Percentiles rank a stretch among this genome's conserved stretches.
Conservation (phyloP, 2,888 invertebrate species). For the Lycocerus yunnanus region DNA sequence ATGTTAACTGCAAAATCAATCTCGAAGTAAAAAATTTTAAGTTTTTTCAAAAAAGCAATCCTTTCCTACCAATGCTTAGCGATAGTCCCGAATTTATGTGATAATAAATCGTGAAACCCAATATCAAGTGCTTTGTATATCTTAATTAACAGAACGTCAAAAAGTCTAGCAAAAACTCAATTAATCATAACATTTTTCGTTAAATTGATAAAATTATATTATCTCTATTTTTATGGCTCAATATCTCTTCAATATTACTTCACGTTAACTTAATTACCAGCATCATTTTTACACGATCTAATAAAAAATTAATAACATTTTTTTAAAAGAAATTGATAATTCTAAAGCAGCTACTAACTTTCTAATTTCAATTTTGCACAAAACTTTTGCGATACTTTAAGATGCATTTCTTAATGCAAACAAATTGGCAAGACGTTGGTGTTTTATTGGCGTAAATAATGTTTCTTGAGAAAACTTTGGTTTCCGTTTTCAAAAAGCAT, state of each 20-base stretch:
- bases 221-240: background rate
- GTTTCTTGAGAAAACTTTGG: background rate
- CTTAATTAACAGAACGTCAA: background rate
- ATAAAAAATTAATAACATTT: background rate
- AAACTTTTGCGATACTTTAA: background rate
- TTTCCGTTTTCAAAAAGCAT: background rate
- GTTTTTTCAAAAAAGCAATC: background rate
- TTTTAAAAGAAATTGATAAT: background rate
- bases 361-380: background rate
- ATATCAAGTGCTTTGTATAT: background rate
- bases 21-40: background rate
- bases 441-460: background rate
- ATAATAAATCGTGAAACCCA: background rate
- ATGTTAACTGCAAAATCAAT: too few species aligned
- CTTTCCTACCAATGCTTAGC: background rate
- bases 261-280: background rate
- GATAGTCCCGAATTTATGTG: background rate
- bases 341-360: background rate
- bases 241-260: background rate
- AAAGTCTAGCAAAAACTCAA: background rate
- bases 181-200: background rate
- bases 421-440: background rate
- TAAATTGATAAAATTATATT: background rate
- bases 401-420: background rate
- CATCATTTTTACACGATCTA: background rate